Conservation (phyloP, 2,797 vertebrate species). For the Bradypodion ventrale region DNA sequence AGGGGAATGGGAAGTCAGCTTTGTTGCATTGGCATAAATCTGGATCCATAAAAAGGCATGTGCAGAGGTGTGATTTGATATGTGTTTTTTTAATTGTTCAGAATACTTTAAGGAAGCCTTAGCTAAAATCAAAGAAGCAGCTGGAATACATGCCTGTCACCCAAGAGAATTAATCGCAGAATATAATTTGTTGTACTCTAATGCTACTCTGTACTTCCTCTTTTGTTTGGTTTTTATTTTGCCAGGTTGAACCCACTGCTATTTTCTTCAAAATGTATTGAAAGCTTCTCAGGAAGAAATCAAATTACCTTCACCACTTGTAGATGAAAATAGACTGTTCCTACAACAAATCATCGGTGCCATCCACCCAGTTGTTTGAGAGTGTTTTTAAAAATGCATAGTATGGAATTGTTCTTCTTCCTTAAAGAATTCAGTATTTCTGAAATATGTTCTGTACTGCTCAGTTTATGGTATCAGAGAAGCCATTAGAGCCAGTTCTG, state of each 20-base stretch:
- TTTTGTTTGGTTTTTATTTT: neutral
- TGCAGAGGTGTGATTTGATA: neutral
- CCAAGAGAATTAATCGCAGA: neutral
- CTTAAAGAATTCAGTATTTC: neutral
- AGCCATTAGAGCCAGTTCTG: neutral
- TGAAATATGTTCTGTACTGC: neutral
- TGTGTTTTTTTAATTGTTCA: neutral
- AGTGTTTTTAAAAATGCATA: conserved; percentile 14
- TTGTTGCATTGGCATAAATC: too few species aligned
- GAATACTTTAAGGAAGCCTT: neutral
- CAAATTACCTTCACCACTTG: neutral
- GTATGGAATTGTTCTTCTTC: neutral
- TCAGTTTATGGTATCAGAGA: neutral
- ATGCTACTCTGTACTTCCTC: neutral
- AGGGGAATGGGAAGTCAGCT: too few species aligned
- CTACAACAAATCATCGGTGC: neutral
- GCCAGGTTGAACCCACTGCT: neutral
- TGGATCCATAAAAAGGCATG: neutral
- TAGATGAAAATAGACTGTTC: neutral
- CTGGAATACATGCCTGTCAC: neutral
- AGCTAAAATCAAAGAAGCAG: neutral
- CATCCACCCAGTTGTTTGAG: neutral
- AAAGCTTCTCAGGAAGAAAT: neutral
- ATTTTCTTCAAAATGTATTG: conserved; percentile 4
- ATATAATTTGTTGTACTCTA: neutral